phyloP scores from a whole-genome alignment of 53 echinoderm and acorn worm species.

The Pentamera pediparva region DNA sequence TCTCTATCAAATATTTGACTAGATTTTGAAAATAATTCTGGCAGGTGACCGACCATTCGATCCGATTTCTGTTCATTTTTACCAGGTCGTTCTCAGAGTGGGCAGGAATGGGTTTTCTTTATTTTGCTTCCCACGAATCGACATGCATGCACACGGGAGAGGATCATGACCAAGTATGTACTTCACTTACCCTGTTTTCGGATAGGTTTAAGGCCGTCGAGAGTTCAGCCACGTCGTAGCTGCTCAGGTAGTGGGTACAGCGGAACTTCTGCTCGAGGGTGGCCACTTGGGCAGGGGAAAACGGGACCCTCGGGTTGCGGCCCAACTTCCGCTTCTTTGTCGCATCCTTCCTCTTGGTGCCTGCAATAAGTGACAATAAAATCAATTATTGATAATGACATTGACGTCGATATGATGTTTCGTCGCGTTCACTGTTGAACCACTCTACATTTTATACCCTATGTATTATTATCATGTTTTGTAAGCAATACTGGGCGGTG shows the following conservation, averaged over 20 bases:
- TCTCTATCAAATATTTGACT: too few relatives aligned
- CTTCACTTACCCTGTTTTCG: slow-evolving; percentile 95
- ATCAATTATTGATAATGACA: too few relatives aligned
- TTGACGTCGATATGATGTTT: too few relatives aligned
- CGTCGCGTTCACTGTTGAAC: too few relatives aligned
- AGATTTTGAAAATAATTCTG: too few relatives aligned
- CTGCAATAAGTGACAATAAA: slow-evolving; percentile 18
- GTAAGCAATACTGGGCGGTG: too few relatives aligned
- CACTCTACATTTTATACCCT: too few relatives aligned
- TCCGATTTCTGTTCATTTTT: background rate
- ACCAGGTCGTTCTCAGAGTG: background rate
- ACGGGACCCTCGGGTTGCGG: slow-evolving; percentile 92
- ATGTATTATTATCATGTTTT: too few relatives aligned
- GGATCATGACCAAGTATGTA: background rate
- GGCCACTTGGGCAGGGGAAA: slow-evolving; percentile 92
- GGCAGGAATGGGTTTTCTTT: too few relatives aligned
- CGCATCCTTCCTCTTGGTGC: slow-evolving; percentile 91
- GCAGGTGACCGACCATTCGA: too few relatives aligned
- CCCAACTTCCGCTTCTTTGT: slow-evolving; percentile 92
- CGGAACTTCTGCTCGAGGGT: slow-evolving; percentile 95
- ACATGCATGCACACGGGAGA: background rate
- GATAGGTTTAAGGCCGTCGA: slow-evolving; percentile 83
- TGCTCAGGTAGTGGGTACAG: slow-evolving; percentile 92
- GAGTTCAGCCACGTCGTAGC: slow-evolving; percentile 91
- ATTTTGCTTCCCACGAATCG: background rate